Conservation (phyloP, 2,113 vertebrate species). For the Bos indicus region DNA sequence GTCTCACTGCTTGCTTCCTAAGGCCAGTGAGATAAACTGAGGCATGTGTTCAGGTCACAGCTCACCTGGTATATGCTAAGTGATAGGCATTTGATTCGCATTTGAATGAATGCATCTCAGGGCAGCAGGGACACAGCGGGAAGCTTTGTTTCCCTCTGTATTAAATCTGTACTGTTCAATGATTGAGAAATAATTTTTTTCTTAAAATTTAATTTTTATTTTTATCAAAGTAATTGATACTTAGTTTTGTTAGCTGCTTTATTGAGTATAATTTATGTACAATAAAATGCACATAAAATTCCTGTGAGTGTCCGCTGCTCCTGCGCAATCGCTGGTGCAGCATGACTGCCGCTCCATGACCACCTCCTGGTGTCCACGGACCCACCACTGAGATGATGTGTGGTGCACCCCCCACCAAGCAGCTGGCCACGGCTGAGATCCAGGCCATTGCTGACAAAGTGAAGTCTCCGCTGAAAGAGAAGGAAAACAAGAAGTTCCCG, state of each 20-base stretch:
- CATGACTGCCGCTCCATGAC: neutral
- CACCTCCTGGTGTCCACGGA: neutral
- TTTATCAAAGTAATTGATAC: neutral
- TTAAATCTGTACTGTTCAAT: neutral
- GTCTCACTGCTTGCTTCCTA: neutral
- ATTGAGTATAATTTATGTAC: neutral
- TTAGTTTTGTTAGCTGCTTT: neutral
- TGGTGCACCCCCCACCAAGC: neutral
- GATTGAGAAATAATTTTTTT: neutral
- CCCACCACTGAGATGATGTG: neutral
- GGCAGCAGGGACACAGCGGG: neutral
- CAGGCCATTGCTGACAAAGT: slow-evolving; percentile 71
- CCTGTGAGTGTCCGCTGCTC: neutral
- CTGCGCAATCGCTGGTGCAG: neutral
- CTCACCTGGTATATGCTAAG: neutral
- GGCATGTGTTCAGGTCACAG: neutral
- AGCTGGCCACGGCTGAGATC: slow-evolving; percentile 29
- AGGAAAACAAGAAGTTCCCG: neutral
- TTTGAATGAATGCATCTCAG: no score
- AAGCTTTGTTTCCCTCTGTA: neutral
- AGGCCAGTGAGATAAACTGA: neutral
- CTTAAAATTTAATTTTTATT: neutral
- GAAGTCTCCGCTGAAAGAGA: slow-evolving; percentile 71
- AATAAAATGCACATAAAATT: neutral
- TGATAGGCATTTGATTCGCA: neutral